Evolutionary conservation across 2,113 vertebrate species (phyloP).

Genomic region (Phasianus colchicus): DNA sequence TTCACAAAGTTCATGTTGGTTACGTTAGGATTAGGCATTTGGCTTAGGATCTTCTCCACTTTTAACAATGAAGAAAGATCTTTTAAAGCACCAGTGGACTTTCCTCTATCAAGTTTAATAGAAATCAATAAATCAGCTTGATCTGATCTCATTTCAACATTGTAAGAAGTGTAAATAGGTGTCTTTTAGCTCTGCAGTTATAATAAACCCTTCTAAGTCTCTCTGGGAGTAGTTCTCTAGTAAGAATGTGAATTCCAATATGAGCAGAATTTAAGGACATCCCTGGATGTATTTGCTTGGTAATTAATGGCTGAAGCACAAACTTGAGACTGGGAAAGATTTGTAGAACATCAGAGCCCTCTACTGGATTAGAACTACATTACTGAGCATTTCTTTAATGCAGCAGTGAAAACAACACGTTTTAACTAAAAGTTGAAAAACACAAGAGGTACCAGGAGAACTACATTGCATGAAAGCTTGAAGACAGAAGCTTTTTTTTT

Average conservation of each 20-base stretch:
- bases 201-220: constrained; percentile 67
- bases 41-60: constrained; percentile 25
- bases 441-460: neutral
- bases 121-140: constrained; percentile 71
- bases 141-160: constrained; percentile 66
- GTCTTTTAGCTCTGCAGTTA: constrained; percentile 71
- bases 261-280: constrained; percentile 62
- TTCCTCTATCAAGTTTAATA: constrained; percentile 59
- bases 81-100: constrained; percentile 43
- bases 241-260: constrained; percentile 70
- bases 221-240: constrained; percentile 44
- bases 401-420: neutral
- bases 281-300: constrained; percentile 34
- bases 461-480: neutral
- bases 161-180: constrained; percentile 65
- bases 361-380: neutral
- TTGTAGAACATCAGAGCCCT: constrained; percentile 48
- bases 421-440: neutral
- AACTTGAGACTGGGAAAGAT: neutral
- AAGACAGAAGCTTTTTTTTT: neutral
- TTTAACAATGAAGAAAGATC: neutral
- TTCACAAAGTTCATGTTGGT: constrained; percentile 26
- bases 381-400: neutral
- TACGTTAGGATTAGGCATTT: constrained; percentile 36
- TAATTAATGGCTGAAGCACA: neutral